phyloP scores from a whole-genome alignment of 1,140 invertebrate genomes.

The Muscidifurax raptorellus region DNA sequence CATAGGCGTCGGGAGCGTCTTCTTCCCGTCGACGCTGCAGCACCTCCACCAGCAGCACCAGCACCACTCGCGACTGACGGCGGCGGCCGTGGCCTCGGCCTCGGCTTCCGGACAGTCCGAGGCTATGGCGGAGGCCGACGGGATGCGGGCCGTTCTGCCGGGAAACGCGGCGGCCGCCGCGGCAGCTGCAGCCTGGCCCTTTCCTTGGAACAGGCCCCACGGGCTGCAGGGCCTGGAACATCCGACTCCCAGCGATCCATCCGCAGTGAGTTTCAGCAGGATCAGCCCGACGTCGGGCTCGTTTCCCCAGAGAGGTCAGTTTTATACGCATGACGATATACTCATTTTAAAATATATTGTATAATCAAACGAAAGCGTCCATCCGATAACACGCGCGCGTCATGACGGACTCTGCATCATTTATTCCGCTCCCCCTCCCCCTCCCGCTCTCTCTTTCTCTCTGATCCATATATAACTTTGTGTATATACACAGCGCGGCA shows the following conservation, averaged over 20 bases:
- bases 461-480: slow-evolving; percentile 7
- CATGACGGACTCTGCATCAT: slow-evolving; percentile 4
- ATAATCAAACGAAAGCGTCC: background rate
- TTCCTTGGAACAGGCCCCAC: slow-evolving; percentile 72
- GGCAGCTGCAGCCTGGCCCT: slow-evolving; percentile 67
- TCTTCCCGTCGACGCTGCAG: slow-evolving; percentile 73
- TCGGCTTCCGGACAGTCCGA: slow-evolving; percentile 65
- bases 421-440: background rate
- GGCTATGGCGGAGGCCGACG: slow-evolving; percentile 60
- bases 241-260: slow-evolving; percentile 67
- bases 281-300: slow-evolving; percentile 71
- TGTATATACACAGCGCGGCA: background rate
- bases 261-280: slow-evolving; percentile 65
- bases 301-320: slow-evolving; percentile 73
- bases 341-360: too few species aligned
- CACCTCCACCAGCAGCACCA: slow-evolving; percentile 72
- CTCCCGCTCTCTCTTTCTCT: background rate
- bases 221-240: slow-evolving; percentile 71
- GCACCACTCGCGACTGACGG: slow-evolving; percentile 69
- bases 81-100: slow-evolving; percentile 67
- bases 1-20: slow-evolving; percentile 71
- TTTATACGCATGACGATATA: background rate
- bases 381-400: background rate
- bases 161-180: slow-evolving; percentile 57
- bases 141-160: slow-evolving; percentile 69